These are phyloP conservation scores for Ommatoiulus sabulosus DNA, from an alignment of 2,888 invertebrate species.

Conservation along the genomic window DNA sequence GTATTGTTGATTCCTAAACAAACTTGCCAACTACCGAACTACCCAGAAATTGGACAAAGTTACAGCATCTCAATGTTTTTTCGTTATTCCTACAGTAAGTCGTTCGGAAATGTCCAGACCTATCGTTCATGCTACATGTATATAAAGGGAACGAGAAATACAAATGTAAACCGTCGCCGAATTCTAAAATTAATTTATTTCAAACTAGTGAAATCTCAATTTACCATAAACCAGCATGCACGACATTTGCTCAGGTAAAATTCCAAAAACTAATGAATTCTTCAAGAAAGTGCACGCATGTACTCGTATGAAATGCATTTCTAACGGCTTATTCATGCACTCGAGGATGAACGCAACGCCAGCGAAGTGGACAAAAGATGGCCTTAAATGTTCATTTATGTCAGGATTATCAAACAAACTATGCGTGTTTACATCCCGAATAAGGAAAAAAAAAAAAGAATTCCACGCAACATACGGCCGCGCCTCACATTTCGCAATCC, in stretches of 20 bases:
- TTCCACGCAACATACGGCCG: neutral
- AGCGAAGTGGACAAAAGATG: neutral
- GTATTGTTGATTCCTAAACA: too few species aligned
- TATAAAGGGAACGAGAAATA: too few species aligned
- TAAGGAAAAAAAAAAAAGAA: conserved; percentile 15
- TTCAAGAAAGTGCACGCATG: neutral
- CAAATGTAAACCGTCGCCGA: too few species aligned
- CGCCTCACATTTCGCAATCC: neutral
- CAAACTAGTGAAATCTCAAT: neutral
- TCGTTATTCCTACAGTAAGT: too few species aligned
- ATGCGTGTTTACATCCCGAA: neutral
- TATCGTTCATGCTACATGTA: too few species aligned
- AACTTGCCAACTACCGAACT: too few species aligned
- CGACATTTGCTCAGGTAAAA: too few species aligned
- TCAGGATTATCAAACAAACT: conserved; percentile 22
- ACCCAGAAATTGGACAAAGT: too few species aligned
- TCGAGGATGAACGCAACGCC: neutral
- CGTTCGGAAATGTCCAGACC: too few species aligned
- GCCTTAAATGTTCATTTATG: neutral
- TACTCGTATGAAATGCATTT: neutral
- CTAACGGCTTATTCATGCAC: neutral
- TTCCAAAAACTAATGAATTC: neutral
- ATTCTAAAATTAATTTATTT: neutral
- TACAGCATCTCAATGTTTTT: too few species aligned
- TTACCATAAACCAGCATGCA: too few species aligned